phyloP scores from a whole-genome alignment of 1,140 invertebrate species.

The Zophobas morio region DNA sequence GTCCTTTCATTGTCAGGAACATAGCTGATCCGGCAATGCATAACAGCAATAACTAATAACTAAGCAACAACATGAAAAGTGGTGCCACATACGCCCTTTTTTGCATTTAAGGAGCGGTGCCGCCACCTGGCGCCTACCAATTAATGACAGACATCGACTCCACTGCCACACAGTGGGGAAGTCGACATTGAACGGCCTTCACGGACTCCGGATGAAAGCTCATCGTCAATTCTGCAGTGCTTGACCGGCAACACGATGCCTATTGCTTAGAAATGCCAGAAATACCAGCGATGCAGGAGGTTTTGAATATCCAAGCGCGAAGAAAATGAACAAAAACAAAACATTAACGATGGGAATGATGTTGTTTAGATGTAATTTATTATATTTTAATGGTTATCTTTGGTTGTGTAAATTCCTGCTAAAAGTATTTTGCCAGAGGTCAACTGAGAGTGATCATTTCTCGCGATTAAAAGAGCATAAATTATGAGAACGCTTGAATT shows the following conservation, averaged over 20 bases:
- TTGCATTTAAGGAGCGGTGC: constrained; percentile 18
- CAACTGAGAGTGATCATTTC: constrained; percentile 6
- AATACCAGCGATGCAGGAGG: constrained; percentile 20
- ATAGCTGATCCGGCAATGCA: too few species aligned
- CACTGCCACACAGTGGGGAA: constrained; percentile 37
- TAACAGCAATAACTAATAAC: too few species aligned
- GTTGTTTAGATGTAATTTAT: constrained; percentile 28
- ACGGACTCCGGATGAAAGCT: constrained; percentile 48
- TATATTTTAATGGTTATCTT: constrained; percentile 25
- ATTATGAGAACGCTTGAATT: not conserved
- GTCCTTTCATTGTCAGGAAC: too few species aligned
- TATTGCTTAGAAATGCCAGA: constrained; percentile 9
- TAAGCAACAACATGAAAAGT: not conserved
- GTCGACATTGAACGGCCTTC: constrained; percentile 52
- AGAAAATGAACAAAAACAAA: constrained; percentile 21
- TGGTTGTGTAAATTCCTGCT: constrained; percentile 17
- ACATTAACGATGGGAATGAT: constrained; percentile 10
- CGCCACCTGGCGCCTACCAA: constrained; percentile 33
- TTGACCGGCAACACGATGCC: constrained; percentile 2
- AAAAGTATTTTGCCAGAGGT: constrained; percentile 17
- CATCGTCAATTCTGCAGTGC: constrained; percentile 41
- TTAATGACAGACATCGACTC: constrained; percentile 44
- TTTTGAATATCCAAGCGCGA: not conserved
- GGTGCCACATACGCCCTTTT: not conserved
- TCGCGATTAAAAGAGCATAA: constrained; percentile 5